Base-by-base conservation (phyloP, 2,113 vertebrate species). In the Speoplatyrhinus poulsoni region DNA sequence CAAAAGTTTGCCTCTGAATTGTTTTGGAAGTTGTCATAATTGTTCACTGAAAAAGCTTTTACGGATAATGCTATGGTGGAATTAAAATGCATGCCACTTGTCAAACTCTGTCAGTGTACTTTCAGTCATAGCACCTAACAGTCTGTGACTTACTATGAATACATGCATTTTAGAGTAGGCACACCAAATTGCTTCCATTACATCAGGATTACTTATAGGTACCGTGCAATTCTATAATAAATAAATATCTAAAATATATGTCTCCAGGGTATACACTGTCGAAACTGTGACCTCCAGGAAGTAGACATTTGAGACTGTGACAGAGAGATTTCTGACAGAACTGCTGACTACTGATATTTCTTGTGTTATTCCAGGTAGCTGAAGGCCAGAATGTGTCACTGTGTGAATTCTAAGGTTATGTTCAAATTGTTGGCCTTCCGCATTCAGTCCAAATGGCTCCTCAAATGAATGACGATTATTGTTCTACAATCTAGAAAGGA, bases 1-100 rank as follows among this genome's bases (percentile, higher is more conserved):
- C 12, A 70, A 60, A 81, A 63, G 65, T 81, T 73, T 67, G 8
- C 54, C 11, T 6, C 47, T 49, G 46, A 72, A 64, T 58, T 77
- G 60, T 53, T 78, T 60, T 63, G 52, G n/a, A 85, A 77, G 60
- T 59, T 75, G 48, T 46, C 59, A 74, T 76, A 63, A 75, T 67
- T 12, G 10, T 36, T 57, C 3, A 6, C 16, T 80, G 33, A 63
- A 61, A 74, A 82, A 69, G 49, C 61, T 82, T 62, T 82, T 49
- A 63, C 64, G 62, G 11, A 61, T 70, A 73, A 80, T 75, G 73
- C 11, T 13, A 13, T 15, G 26, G 74, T 60, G 13, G 57, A 19
- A 80, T 73, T 72, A 65, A 78, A 73, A 80, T 63, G 64, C 60
- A 70, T 57, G 52, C n/a, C 61, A 33, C 47, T 74, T 70, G 56